A percentile compares a stretch with the other conserved stretches of the same genome.
These are phyloP conservation scores for Pimephales promelas DNA, from an alignment of 2,113 vertebrate genomes.

Conservation along the genomic window DNA sequence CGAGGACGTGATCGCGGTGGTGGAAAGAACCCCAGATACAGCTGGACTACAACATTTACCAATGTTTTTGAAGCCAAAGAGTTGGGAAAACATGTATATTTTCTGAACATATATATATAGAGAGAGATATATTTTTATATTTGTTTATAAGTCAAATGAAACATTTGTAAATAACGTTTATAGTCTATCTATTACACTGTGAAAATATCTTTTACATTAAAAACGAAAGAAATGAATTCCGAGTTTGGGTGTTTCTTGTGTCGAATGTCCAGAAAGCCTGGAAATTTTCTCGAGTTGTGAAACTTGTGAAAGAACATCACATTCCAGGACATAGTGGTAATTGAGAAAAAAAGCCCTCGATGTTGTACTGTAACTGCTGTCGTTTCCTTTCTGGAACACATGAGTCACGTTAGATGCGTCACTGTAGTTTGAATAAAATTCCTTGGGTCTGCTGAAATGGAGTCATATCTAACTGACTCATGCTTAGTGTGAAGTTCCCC, in stretches of 20 bases:
- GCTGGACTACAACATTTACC: background rate
- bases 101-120: slow-evolving; percentile 66
- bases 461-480: slow-evolving; percentile 35
- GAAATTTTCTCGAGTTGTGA: slow-evolving; percentile 13
- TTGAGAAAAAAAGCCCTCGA: slow-evolving; percentile 31
- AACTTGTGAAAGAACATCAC: slow-evolving; percentile 11
- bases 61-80: slow-evolving; percentile 39
- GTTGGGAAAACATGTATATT: slow-evolving; percentile 61
- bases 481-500: background rate
- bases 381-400: slow-evolving; percentile 21
- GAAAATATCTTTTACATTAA: slow-evolving; percentile 70
- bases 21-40: slow-evolving; percentile 37
- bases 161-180: slow-evolving; percentile 17
- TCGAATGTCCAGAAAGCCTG: background rate
- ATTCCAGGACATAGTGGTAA: background rate
- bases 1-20: slow-evolving; percentile 57
- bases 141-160: background rate
- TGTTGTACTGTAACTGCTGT: slow-evolving; percentile 8
- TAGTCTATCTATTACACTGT: slow-evolving; percentile 70
- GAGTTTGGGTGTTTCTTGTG: slow-evolving; percentile 1
- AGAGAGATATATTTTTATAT: slow-evolving; percentile 64
- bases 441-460: background rate
- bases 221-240: background rate
- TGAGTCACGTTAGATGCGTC: slow-evolving; percentile 30
- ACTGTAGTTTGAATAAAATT: slow-evolving; percentile 13